These are phyloP conservation scores for Drosophila mimica DNA, from an alignment of 2,888 invertebrate genomes.

Conservation along the genomic window DNA sequence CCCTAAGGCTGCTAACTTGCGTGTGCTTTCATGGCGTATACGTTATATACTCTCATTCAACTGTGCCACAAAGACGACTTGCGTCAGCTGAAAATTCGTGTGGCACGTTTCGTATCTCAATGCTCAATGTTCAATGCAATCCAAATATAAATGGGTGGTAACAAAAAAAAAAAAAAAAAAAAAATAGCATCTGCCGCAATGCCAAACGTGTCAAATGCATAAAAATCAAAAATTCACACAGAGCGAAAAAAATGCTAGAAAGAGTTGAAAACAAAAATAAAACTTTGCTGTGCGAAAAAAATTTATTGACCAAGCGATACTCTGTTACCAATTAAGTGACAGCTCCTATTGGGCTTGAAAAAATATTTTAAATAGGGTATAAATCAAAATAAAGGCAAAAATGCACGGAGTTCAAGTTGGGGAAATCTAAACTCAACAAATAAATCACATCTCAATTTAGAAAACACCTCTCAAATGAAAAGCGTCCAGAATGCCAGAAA, in stretches of 20 bases:
- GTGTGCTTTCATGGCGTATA: slow-evolving; percentile 45
- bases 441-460: background rate
- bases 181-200: slow-evolving; percentile 30
- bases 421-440: background rate
- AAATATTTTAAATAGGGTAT: background rate
- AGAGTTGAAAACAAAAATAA: background rate
- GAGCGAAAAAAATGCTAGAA: background rate
- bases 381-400: background rate
- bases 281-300: background rate
- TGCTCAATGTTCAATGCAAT: slow-evolving; percentile 32
- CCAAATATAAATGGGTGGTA: slow-evolving; percentile 10
- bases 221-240: slow-evolving; percentile 53
- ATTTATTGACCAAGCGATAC: background rate
- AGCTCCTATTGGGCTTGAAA: too few relatives aligned
- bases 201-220: slow-evolving; percentile 74
- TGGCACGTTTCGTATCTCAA: slow-evolving; percentile 39
- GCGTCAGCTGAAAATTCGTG: slow-evolving; percentile 12
- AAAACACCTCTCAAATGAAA: background rate
- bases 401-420: background rate
- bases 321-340: background rate
- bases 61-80: slow-evolving; percentile 8
- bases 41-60: slow-evolving; percentile 14
- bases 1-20: slow-evolving; percentile 17
- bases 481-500: background rate
- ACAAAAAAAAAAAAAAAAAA: background rate